Conservation (phyloP, 2,888 invertebrate species). For the Lithophane semibrunnea region DNA sequence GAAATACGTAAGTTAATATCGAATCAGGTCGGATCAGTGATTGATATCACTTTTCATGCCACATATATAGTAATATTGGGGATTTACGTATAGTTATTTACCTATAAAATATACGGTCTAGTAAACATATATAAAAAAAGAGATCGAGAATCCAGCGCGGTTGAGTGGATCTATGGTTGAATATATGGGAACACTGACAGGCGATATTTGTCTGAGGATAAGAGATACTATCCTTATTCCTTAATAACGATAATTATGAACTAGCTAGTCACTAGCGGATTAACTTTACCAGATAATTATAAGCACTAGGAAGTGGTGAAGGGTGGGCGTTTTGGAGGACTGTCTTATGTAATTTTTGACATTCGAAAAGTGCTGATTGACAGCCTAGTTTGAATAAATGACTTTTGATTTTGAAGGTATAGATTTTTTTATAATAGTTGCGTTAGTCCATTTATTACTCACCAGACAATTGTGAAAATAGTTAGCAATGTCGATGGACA, state of each 20-base stretch:
- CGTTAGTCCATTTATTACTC: neutral
- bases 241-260: constrained; percentile 1
- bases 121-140: constrained; percentile 53
- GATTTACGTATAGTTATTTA: constrained; percentile 50
- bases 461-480: neutral
- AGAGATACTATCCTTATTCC: neutral
- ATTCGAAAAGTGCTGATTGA: too few relatives aligned
- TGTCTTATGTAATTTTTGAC: neutral
- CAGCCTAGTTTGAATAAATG: neutral
- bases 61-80: constrained; percentile 49
- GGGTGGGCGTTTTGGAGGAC: too few relatives aligned
- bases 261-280: neutral
- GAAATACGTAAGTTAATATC: constrained; percentile 62
- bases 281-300: neutral
- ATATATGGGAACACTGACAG: constrained; percentile 6
- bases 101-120: constrained; percentile 28
- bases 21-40: constrained; percentile 68
- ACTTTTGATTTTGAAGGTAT: neutral
- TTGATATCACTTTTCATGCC: constrained; percentile 69
- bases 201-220: neutral
- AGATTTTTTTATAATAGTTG: neutral
- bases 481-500: too few relatives aligned
- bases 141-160: constrained; percentile 27
- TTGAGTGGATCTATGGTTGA: constrained; percentile 20
- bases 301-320: neutral